Base-by-base conservation (phyloP, 2,797 vertebrate species). In the Typhlichthys eigenmanni region DNA sequence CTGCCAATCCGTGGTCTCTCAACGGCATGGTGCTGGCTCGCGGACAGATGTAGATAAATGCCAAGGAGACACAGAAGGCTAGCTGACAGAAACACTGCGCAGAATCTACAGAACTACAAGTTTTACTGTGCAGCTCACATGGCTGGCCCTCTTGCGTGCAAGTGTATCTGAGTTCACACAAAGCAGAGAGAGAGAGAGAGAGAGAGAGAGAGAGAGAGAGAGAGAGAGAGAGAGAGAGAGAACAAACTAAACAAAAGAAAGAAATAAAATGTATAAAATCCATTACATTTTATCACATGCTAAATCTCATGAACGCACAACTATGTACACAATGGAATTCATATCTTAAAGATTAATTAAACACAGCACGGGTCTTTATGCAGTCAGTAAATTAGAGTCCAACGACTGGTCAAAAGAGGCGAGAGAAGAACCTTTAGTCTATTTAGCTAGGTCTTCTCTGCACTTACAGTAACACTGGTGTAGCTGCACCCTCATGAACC, bases 381-480 rank as follows among this genome's bases (percentile, higher is more conserved):
- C 46, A 60, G 45, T 58, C 12, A 13, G 72, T 47, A 60, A 58
- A 68, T 79, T 52, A 53, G 46, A 62, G 50, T 80, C 43, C 14
- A 66, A 6, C 68, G 78, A 80, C 79, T 83, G 75, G 72, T 74
- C 72, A 80, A 56, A 45, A 62, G 47, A n/a, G 12, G 38, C 16
- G 32, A 13, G 48, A 46, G 61, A 56, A 34, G 69, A 56, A 13
- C 49, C 24, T 55, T 58, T 66, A 68, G 55, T 78, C 62, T 66
- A 70, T 83, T 80, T 72, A 75, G 66, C 62, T 56, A 19, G n/a
- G 54, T 49, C 62, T 75, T 59, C 69, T 72, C 69, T 80, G 80
- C 82, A 81, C 82, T 75, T 8, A 46, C 81, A 81, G 82, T 72
- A 63, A 82, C 74, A 61, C 54, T 47, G 64, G 75, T 59, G 75